Conservation (phyloP, 2,797 vertebrate genomes). For the Poeciliopsis paucimaculata region DNA sequence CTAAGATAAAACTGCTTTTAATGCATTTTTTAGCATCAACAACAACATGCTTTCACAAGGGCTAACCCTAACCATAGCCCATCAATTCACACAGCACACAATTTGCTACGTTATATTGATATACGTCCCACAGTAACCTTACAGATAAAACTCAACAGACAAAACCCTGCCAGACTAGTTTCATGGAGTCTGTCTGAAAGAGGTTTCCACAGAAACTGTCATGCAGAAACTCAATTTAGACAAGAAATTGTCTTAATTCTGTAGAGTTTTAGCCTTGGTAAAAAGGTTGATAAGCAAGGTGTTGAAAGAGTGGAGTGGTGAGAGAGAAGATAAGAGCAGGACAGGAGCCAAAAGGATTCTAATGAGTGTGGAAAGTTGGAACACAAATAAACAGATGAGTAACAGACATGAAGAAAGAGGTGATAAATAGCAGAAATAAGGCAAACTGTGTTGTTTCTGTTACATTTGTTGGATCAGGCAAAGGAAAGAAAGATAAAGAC, state of each 20-base stretch:
- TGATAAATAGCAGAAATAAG: conserved; percentile 4
- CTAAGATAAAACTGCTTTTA: background rate
- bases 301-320: conserved; percentile 47
- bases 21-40: background rate
- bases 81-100: background rate
- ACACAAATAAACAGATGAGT: conserved; percentile 9
- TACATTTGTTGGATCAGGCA: conserved; percentile 3
- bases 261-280: conserved; percentile 31
- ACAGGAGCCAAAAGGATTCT: conserved; percentile 36
- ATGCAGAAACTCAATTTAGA: conserved; percentile 6
- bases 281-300: conserved; percentile 59
- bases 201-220: background rate
- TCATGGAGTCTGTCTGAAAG: conserved; percentile 2
- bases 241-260: conserved; percentile 41
- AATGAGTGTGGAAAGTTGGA: conserved; percentile 40
- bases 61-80: too few species aligned
- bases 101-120: background rate
- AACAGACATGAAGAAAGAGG: conserved; percentile 2
- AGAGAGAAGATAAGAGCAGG: conserved; percentile 26
- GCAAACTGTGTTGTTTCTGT: conserved; percentile 2
- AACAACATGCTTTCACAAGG: background rate
- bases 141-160: background rate
- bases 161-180: background rate
- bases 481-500: conserved; percentile 40
- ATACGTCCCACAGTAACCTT: background rate